These are phyloP conservation scores for Drosophila takahashii DNA, from an alignment of 1,140 invertebrate genomes.

Conservation along the genomic window DNA sequence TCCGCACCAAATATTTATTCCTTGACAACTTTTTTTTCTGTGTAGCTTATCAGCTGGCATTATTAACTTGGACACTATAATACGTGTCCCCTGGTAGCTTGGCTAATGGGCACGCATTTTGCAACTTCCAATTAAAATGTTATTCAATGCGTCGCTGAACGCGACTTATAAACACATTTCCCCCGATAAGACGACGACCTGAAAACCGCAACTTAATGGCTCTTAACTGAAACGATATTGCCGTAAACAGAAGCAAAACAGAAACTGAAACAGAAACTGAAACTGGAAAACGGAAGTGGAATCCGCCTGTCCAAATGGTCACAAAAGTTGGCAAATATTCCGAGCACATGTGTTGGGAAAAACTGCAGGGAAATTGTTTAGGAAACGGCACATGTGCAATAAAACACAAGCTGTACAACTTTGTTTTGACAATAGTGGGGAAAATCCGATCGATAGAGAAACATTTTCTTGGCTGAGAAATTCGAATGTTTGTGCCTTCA, in stretches of 20 bases:
- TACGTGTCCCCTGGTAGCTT: conserved; percentile 41
- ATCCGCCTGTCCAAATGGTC: conserved; percentile 12
- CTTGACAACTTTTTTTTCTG: background rate
- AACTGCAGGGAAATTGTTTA: conserved; percentile 1
- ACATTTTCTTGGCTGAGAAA: conserved; percentile 1
- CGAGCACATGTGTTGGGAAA: conserved; percentile 5
- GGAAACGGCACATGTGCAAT: conserved; percentile 17
- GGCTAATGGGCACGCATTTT: conserved; percentile 73
- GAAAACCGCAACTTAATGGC: conserved; percentile 16
- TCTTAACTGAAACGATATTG: conserved; percentile 27
- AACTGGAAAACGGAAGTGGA: conserved; percentile 35
- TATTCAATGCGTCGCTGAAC: conserved; percentile 65
- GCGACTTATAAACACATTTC: conserved; percentile 58
- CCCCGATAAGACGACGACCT: conserved; percentile 46
- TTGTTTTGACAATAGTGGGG: background rate
- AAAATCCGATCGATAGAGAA: background rate
- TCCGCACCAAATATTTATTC: no score
- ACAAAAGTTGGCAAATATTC: conserved; percentile 8
- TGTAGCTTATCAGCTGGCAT: conserved; percentile 32
- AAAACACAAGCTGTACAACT: background rate
- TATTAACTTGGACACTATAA: conserved; percentile 40
- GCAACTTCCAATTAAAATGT: conserved; percentile 72
- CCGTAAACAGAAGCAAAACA: conserved; percentile 29
- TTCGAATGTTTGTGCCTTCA: background rate
- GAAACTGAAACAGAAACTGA: conserved; percentile 39